A percentile compares a stretch with the other conserved stretches of the same genome.
phyloP scores from a whole-genome alignment of 1,140 invertebrate species.

The Macrocentrus cingulum region DNA sequence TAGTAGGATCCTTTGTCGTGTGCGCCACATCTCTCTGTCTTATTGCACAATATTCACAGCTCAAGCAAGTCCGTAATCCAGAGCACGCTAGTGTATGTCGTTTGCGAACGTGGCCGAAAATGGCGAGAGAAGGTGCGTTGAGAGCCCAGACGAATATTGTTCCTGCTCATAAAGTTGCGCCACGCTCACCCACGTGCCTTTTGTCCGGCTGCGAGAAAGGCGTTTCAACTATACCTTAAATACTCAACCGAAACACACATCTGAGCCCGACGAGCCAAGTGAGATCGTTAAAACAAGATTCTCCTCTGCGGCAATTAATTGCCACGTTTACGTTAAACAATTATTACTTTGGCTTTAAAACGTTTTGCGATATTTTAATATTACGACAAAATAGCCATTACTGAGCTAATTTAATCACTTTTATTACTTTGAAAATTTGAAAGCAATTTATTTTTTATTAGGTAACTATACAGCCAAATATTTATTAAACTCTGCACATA shows the following conservation, averaged over 20 bases:
- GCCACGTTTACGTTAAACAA: no score
- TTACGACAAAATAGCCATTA: no score
- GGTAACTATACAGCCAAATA: no score
- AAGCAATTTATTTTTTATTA: no score
- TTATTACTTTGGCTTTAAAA: no score
- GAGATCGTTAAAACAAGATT: no score
- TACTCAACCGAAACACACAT: not conserved
- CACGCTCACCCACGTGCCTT: slow-evolving; percentile 23
- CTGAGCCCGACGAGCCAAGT: not conserved
- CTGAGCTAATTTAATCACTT: no score
- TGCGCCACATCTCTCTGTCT: slow-evolving; percentile 28
- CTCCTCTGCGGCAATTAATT: no score
- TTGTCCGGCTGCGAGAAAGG: no score
- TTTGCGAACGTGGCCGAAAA: slow-evolving; percentile 17
- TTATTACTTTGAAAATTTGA: no score
- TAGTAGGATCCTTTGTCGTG: slow-evolving; percentile 42
- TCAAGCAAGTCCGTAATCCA: not conserved
- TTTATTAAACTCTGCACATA: no score
- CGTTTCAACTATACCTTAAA: not conserved
- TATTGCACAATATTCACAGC: not conserved
- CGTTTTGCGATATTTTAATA: no score
- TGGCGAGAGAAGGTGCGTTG: slow-evolving; percentile 14
- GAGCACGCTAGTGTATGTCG: slow-evolving; percentile 24
- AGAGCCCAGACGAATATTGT: slow-evolving; percentile 23
- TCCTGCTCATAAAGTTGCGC: slow-evolving; percentile 31